phyloP scores from a whole-genome alignment of 2,888 invertebrate species.

The Cantharis nigra region DNA sequence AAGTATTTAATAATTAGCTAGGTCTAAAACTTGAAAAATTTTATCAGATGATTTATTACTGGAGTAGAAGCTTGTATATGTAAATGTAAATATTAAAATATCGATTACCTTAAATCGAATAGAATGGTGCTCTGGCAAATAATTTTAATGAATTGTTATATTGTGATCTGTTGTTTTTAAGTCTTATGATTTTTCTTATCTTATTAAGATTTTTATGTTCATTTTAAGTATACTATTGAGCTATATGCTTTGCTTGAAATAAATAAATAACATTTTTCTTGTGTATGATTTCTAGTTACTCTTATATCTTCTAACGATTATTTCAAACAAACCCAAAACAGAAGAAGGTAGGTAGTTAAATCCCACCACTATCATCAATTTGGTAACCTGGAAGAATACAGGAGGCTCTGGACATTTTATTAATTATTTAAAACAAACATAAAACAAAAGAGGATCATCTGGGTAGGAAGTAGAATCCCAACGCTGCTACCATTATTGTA shows the following conservation, averaged over 20 bases:
- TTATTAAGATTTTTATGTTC: slow-evolving; percentile 33
- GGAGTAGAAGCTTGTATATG: slow-evolving; percentile 24
- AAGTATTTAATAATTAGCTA: slow-evolving; percentile 53
- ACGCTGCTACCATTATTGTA: too few relatives aligned
- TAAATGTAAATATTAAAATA: slow-evolving; percentile 1
- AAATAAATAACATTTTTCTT: slow-evolving; percentile 36
- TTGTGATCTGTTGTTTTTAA: slow-evolving; percentile 53
- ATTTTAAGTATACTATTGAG: slow-evolving; percentile 49
- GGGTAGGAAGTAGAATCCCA: too few relatives aligned
- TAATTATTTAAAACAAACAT: too few relatives aligned
- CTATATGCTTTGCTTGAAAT: slow-evolving; percentile 55
- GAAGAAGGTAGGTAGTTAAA: too few relatives aligned
- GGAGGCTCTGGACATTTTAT: too few relatives aligned
- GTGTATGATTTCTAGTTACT: not conserved
- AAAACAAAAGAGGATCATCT: too few relatives aligned
- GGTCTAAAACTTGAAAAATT: slow-evolving; percentile 46
- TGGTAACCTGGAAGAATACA: too few relatives aligned
- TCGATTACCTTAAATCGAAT: slow-evolving; percentile 43
- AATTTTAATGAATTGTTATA: slow-evolving; percentile 49
- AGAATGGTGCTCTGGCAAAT: slow-evolving; percentile 55
- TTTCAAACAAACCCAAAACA: too few relatives aligned
- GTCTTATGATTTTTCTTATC: slow-evolving; percentile 36
- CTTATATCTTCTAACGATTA: too few relatives aligned
- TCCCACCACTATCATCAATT: too few relatives aligned
- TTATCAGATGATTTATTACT: slow-evolving; percentile 21